Evolutionary conservation across 2,113 vertebrate genomes (phyloP).

Genomic region (Gopherus evgoodei): DNA sequence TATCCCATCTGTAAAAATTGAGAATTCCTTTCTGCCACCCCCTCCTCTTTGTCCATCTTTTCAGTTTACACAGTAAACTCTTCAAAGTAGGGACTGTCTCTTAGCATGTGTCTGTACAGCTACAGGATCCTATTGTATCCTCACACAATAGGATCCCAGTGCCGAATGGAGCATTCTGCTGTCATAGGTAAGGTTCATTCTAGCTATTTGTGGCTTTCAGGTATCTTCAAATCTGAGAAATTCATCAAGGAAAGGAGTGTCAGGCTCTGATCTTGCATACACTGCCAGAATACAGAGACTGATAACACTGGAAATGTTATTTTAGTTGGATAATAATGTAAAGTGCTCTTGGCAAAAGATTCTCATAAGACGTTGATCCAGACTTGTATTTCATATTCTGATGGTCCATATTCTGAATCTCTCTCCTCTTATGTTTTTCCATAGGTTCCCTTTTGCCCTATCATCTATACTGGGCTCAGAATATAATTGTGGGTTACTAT

Average conservation of each 20-base stretch:
- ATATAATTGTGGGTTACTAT: background rate
- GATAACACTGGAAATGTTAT: background rate
- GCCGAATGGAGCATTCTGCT: background rate
- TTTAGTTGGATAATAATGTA: background rate
- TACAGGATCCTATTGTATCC: too few relatives aligned
- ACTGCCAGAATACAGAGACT: background rate
- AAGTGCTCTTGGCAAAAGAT: background rate
- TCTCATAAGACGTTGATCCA: background rate
- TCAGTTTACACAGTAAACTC: background rate
- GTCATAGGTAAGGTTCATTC: background rate
- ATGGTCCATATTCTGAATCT: background rate
- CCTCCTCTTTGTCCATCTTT: background rate
- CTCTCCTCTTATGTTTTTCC: background rate
- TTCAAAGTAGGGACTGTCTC: background rate
- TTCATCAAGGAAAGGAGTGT: background rate
- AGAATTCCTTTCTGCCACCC: background rate
- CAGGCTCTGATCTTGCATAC: background rate
- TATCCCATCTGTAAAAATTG: background rate
- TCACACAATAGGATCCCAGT: background rate
- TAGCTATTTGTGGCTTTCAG: background rate
- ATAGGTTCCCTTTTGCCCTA: constrained; percentile 24
- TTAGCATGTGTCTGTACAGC: background rate
- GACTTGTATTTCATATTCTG: constrained; percentile 1
- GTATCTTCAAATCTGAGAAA: background rate
- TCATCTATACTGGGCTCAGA: background rate